Percentiles rank a stretch among this genome's conserved stretches.
Conservation (phyloP, 2,113 vertebrate species). For the Bungarus multicinctus region DNA sequence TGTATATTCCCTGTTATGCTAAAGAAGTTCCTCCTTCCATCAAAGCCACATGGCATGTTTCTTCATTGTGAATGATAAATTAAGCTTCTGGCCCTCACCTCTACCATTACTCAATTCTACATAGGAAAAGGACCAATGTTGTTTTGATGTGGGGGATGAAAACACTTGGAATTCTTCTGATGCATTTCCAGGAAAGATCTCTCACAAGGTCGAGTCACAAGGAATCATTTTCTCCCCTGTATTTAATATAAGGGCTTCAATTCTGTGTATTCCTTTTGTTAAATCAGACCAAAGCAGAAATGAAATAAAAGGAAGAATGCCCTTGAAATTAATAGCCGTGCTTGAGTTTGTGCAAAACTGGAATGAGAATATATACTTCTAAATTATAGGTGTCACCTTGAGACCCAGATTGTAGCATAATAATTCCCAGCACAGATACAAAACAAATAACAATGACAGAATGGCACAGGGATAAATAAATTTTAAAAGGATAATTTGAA, state of each 20-base stretch:
- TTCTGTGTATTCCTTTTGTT: accelerated
- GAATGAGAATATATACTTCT: neutral
- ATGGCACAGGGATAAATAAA: neutral
- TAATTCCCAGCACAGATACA: neutral
- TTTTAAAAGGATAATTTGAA: neutral
- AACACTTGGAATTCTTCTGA: constrained; percentile 52
- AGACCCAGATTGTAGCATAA: neutral
- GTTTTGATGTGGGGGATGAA: neutral
- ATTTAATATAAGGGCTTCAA: neutral
- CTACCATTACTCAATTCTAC: neutral
- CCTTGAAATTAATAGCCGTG: neutral
- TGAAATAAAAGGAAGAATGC: neutral
- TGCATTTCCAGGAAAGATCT: constrained; percentile 48
- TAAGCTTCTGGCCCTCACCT: neutral
- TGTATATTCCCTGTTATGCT: constrained; percentile 31
- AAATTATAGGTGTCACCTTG: neutral
- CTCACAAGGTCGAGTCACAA: neutral
- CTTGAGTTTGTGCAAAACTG: neutral
- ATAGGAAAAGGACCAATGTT: constrained; percentile 18
- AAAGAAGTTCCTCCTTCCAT: neutral
- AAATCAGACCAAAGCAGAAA: neutral
- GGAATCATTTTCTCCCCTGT: constrained; percentile 13
- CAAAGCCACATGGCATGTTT: neutral
- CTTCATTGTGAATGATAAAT: constrained; percentile 25
- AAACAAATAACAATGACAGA: neutral